These are phyloP conservation scores for Oscheius sp. DNA, from an alignment of 1,140 invertebrate species.

Conservation along the genomic window DNA sequence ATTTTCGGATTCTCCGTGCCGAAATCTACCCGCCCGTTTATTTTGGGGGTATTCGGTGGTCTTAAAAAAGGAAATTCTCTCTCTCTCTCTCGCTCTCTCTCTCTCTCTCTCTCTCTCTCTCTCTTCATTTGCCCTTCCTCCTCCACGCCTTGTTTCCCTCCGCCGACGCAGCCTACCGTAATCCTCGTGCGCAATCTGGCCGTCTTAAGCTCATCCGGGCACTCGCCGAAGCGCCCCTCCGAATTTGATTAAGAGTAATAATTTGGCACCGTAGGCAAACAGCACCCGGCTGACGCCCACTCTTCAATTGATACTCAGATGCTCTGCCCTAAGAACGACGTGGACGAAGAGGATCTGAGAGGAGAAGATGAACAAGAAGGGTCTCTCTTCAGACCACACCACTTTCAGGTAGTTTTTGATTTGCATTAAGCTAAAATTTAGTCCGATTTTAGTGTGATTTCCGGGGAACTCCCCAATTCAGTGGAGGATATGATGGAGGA, in stretches of 20 bases:
- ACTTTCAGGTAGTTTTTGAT: neutral
- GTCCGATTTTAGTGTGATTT: neutral
- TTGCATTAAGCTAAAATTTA: neutral
- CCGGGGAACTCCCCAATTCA: neutral
- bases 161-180: neutral
- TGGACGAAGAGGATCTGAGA: constrained; percentile 1
- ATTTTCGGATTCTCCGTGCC: no score
- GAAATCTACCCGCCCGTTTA: no score
- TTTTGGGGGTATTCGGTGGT: no score
- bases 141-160: neutral
- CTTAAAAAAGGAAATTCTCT: no score
- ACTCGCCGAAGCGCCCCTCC: neutral
- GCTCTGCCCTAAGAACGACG: neutral
- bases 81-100: neutral
- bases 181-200: neutral
- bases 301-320: constrained; percentile 8
- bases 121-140: neutral
- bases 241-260: constrained; percentile 15
- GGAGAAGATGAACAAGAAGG: constrained; percentile 16
- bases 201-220: constrained; percentile 6
- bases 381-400: neutral
- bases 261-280: constrained; percentile 1
- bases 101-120: neutral
- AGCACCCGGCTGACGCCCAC: neutral
- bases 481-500: neutral